A percentile compares a stretch with the other conserved stretches of the same genome.
Evolutionary conservation across 2,888 invertebrate species (phyloP).

Genomic region (Paralinhomoeus sp.): DNA sequence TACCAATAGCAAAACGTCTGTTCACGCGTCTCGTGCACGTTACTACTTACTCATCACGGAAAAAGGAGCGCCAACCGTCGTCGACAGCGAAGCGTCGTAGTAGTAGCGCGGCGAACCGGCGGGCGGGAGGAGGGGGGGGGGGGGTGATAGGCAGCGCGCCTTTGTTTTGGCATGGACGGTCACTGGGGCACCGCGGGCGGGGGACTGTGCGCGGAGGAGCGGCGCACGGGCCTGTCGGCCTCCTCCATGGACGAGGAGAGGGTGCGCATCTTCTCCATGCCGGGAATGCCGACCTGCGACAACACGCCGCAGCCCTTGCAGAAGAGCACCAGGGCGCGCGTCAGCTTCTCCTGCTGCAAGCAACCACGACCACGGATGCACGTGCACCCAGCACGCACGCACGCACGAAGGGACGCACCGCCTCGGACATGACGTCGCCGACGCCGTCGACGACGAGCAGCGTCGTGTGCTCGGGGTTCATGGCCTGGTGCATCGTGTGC

Average conservation of each 20-base stretch:
- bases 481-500: constrained; percentile 44
- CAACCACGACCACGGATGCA: not conserved
- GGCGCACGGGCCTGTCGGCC: constrained; percentile 14
- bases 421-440: constrained; percentile 63
- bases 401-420: constrained; percentile 35
- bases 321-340: constrained; percentile 60
- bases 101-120: too few relatives aligned
- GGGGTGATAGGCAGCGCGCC: too few relatives aligned
- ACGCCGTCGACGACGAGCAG: constrained; percentile 59
- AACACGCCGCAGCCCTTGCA: constrained; percentile 55
- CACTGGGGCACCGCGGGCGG: too few relatives aligned
- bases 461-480: constrained; percentile 57
- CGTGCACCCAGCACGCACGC: not conserved
- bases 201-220: too few relatives aligned
- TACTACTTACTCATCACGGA: too few relatives aligned
- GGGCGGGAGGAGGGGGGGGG: too few relatives aligned
- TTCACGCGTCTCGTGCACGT: too few relatives aligned
- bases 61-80: too few relatives aligned
- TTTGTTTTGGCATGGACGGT: too few relatives aligned
- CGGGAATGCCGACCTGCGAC: constrained; percentile 20
- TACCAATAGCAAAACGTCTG: too few relatives aligned
- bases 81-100: too few relatives aligned
- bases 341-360: constrained; percentile 56
- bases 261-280: constrained; percentile 7
- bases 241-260: constrained; percentile 18